Evolutionary conservation across 2,797 vertebrate species (phyloP), one percentile per base, ranked within the genome.

Genomic region (Choloepus didactylus): DNA sequence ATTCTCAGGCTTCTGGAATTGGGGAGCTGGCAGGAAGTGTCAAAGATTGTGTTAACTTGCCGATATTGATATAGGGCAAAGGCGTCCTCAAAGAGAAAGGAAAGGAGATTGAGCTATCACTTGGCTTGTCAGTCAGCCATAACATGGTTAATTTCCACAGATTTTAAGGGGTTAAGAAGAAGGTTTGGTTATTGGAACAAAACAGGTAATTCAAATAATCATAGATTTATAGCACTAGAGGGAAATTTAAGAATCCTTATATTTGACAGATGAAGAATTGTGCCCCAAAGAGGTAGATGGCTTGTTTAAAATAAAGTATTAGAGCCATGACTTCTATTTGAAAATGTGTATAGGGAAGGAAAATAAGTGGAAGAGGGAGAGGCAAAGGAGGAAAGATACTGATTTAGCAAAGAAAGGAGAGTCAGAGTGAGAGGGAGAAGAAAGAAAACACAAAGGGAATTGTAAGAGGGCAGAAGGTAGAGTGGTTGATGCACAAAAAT

Each of bases 161-260:
- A 44, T 90, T 95, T 89, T 49, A 64, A 16, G 72, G 31, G 19
- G 19, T 5, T 73, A 44, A 64, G 70, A 86, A 94, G 27, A 87
- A 72, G 72, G 5, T 46, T 69, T 23, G 19, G 51, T 44, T 88
- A 67, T 49, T 46, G 89, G 60, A 95, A 87, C 31, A 85, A 94
- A 72, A 60, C 2, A 66, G 10, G 1, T 80, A 59, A 77, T 64
- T 96, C 41, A 76, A 80, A 93, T 51, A 95, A 87, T 49, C 64
- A 11, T 9, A 69, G 49, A 87, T 66, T 86, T 66, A 93, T 89
- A 69, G 29, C 49, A 73, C n/a, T 77, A 29, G 44, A 91, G 49
- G n/a, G 56, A 75, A 93, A 94, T 38, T 64, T 80, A 82, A 87
- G n/a, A 8, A 84, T 76, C 12, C 15, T 85, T 90, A 18, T 59